Percentiles rank a stretch among this genome's conserved stretches.
These are phyloP conservation scores for Danaus melanippus DNA, from an alignment of 1,140 invertebrate species.

Conservation along the genomic window DNA sequence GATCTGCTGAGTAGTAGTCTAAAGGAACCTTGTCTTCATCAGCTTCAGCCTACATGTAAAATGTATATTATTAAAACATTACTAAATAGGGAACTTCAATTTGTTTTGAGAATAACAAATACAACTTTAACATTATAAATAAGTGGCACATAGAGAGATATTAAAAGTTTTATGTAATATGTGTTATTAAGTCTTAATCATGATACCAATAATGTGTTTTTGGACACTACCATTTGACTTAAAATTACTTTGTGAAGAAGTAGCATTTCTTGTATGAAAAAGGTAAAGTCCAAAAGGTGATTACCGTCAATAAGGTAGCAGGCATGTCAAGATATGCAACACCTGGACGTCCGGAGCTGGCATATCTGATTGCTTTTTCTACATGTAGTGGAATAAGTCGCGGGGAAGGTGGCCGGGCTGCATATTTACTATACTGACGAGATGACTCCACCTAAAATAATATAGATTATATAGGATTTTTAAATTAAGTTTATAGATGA, in stretches of 20 bases:
- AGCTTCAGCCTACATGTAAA: conserved; percentile 39
- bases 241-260: too few species aligned
- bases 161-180: too few species aligned
- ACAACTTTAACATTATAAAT: too few species aligned
- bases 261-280: too few species aligned
- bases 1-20: conserved; percentile 43
- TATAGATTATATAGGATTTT: too few species aligned
- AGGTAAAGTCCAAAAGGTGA: not conserved
- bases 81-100: not conserved
- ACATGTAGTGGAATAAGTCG: conserved; percentile 90
- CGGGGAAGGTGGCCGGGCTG: conserved; percentile 86
- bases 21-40: conserved; percentile 57
- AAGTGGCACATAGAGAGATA: too few species aligned
- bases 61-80: not conserved
- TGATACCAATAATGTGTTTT: too few species aligned
- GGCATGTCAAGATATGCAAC: conserved; percentile 92
- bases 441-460: conserved; percentile 80
- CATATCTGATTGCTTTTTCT: conserved; percentile 90
- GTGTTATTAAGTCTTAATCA: too few species aligned
- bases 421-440: conserved; percentile 91
- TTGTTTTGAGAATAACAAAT: too few species aligned
- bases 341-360: conserved; percentile 91
- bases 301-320: conserved; percentile 73
- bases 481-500: too few species aligned
- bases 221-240: too few species aligned